Evolutionary conservation across 2,797 vertebrate species (phyloP), one percentile per base, ranked within the genome.

Genomic region (Poeciliopsis paucimaculata): DNA sequence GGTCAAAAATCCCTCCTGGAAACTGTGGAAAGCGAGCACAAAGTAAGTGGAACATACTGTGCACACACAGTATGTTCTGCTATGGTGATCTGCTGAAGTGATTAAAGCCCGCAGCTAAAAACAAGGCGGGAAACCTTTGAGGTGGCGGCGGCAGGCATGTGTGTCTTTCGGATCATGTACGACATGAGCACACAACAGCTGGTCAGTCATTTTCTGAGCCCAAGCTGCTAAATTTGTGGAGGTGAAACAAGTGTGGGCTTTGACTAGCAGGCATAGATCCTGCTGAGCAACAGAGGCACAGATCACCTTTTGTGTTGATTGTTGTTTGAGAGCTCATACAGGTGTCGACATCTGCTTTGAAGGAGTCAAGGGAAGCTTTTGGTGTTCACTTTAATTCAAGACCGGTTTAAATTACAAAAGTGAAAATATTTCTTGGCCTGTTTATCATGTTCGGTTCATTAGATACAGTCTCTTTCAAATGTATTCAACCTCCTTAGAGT

Each of bases 101-200:
- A 93, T 95, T 93, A 92, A 90, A 90, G 83, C 78, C 86, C 84
- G 86, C 87, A 83, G 88, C 87, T 91, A 82, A 89, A 92, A 94
- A 91, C 88, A 83, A 91, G 82, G 89, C 80, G 15, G 80, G 64
- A 23, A 84, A 84, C 75, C 88, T 92, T 89, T 90, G 87, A 90
- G 87, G 85, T 88, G 80, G 78, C 73, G 73, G 87, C 57, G 77
- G 76, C 87, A 83, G 85, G 82, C 83, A 11, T 87, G 73, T 71
- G 74, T 82, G 82, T 75, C 76, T 85, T 36, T 84, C 70, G 90
- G 87, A 84, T 89, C 79, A 34, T 84, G 86, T 83, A 74, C 81
- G 72, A 75, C 78, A 41, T 18, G 57, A 73, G 79, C 73, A 73
- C 87, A 16, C 75, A 49, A 78, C 91, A 94, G 90, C 90, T 91